Conservation (phyloP, 2,113 vertebrate species). For the Dasyprocta punctata region DNA sequence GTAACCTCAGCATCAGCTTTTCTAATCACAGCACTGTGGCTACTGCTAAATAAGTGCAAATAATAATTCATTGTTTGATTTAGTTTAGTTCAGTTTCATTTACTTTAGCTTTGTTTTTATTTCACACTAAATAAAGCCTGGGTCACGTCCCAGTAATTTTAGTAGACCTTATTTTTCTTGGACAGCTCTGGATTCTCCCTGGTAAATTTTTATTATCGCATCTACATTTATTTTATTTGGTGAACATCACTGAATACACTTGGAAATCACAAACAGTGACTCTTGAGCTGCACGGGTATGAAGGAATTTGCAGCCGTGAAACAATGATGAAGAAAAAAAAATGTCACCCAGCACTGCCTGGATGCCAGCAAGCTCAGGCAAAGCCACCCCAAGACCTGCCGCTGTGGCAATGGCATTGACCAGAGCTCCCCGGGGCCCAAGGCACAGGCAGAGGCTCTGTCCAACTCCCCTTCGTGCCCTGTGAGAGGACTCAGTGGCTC, state of each 20-base stretch:
- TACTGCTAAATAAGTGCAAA: neutral
- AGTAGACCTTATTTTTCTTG: neutral
- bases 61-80: neutral
- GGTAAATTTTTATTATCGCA: neutral
- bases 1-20: fast-evolving
- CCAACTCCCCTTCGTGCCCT: too few species aligned
- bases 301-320: neutral
- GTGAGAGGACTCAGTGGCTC: too few species aligned
- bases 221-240: slow-evolving; percentile 7
- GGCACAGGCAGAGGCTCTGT: too few species aligned
- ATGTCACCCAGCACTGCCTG: neutral
- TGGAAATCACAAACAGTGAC: neutral
- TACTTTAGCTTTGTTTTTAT: neutral
- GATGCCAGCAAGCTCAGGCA: neutral
- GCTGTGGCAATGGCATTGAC: neutral
- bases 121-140: slow-evolving; percentile 27
- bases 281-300: neutral
- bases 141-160: neutral
- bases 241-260: neutral
- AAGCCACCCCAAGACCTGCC: neutral
- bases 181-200: neutral
- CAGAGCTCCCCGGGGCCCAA: neutral
- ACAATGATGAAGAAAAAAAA: neutral
- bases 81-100: neutral
- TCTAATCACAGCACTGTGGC: neutral